phyloP scores from a whole-genome alignment of 1,140 invertebrate genomes.

The Wasmannia auropunctata region DNA sequence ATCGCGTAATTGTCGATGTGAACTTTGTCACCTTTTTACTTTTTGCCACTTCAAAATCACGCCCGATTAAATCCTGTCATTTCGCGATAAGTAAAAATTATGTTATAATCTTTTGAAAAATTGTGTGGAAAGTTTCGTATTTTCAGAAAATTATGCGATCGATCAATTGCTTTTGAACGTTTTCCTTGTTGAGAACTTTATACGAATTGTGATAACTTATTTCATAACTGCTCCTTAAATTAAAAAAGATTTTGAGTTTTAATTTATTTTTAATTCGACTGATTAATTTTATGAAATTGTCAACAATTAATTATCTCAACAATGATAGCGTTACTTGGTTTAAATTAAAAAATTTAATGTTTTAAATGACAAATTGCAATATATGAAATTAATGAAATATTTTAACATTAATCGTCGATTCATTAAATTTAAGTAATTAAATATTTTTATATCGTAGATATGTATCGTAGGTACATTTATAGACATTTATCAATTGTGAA shows the following conservation, averaged over 20 bases:
- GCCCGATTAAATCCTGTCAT: neutral
- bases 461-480: no score
- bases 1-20: constrained; percentile 25
- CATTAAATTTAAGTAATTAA: constrained; percentile 12
- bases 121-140: neutral
- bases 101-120: neutral
- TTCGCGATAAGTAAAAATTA: neutral
- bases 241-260: neutral
- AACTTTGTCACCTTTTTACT: constrained; percentile 14
- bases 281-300: neutral
- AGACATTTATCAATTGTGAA: neutral
- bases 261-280: neutral
- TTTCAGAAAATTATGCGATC: neutral
- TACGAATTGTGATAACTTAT: neutral
- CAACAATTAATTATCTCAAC: constrained; percentile 1
- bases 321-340: constrained; percentile 7
- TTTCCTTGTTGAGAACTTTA: constrained; percentile 19
- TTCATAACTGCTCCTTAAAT: neutral
- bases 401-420: neutral
- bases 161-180: neutral
- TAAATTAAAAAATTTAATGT: neutral
- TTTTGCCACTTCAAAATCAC: neutral
- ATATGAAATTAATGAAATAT: neutral
- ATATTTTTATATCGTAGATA: neutral
- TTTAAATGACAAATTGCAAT: neutral